Evolutionary conservation across 1,140 invertebrate species (phyloP).

Genomic region (Micrasema minimum): DNA sequence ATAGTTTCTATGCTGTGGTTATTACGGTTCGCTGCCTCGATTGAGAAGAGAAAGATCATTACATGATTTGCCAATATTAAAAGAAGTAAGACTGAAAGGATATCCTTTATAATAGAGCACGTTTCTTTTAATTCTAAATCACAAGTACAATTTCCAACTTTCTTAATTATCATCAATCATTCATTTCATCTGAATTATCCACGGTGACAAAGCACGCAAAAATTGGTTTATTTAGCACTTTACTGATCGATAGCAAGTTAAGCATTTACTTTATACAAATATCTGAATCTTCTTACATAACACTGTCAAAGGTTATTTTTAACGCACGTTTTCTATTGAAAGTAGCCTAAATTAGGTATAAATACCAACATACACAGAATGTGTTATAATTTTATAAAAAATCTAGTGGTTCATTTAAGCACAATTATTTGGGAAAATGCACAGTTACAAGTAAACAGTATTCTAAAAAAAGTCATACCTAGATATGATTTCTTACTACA

Average conservation of each 20-base stretch:
- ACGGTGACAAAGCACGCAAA: conserved; percentile 1
- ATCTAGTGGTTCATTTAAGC: too few species aligned
- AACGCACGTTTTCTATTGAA: conserved; percentile 7
- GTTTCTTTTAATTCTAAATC: not conserved
- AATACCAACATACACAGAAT: too few species aligned
- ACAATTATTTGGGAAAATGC: too few species aligned
- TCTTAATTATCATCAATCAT: not conserved
- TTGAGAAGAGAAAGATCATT: conserved; percentile 78
- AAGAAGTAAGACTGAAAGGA: conserved; percentile 68
- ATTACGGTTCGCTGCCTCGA: conserved; percentile 75
- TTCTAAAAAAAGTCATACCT: too few species aligned
- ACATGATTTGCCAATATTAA: conserved; percentile 74
- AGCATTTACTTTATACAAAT: too few species aligned
- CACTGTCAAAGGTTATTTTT: not conserved
- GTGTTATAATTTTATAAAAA: too few species aligned
- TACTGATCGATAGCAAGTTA: too few species aligned
- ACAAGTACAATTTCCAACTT: not conserved
- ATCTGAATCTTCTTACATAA: too few species aligned
- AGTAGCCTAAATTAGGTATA: too few species aligned
- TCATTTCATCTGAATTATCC: not conserved
- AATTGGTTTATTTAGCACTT: not conserved
- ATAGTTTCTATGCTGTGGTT: conserved; percentile 74
- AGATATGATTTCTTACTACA: too few species aligned
- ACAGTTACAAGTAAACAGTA: too few species aligned
- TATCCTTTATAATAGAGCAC: conserved; percentile 10